phyloP scores from a whole-genome alignment of 2,113 vertebrate genomes.

The Podarcis muralis region DNA sequence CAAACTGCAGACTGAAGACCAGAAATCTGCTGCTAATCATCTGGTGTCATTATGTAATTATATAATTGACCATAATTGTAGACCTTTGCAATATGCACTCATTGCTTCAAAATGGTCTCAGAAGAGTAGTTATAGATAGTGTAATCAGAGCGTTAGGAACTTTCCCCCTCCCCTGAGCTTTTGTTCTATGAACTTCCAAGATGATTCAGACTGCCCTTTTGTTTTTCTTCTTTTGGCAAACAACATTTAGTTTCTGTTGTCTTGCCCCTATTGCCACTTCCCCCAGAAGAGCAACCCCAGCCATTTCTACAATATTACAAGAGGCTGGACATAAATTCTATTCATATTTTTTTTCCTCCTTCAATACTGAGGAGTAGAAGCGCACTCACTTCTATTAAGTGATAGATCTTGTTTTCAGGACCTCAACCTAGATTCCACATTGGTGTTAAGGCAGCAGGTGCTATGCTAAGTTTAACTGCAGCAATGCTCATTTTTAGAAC shows the following conservation, averaged over 20 bases:
- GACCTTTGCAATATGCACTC: background rate
- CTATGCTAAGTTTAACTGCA: background rate
- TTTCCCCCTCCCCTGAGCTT: background rate
- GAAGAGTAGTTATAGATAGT: slow-evolving; percentile 6
- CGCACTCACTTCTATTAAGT: background rate
- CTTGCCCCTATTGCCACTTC: background rate
- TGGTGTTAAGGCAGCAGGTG: background rate
- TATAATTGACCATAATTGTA: slow-evolving; percentile 18
- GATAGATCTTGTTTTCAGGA: background rate
- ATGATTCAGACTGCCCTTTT: background rate
- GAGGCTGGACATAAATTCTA: background rate
- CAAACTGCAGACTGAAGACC: slow-evolving; percentile 21
- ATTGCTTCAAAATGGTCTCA: slow-evolving; percentile 20
- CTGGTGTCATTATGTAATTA: slow-evolving; percentile 39
- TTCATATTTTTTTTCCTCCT: background rate
- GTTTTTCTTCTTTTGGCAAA: background rate
- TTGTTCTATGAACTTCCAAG: background rate
- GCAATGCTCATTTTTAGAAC: background rate
- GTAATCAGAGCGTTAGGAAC: slow-evolving; percentile 14
- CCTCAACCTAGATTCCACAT: background rate
- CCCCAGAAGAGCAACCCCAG: background rate
- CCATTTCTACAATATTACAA: background rate
- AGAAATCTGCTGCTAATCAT: slow-evolving; percentile 26
- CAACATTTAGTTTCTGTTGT: background rate
- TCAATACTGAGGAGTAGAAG: background rate